Conservation (phyloP, 37 sponge, comb jelly and placozoan species). For the Spongia lamella region DNA sequence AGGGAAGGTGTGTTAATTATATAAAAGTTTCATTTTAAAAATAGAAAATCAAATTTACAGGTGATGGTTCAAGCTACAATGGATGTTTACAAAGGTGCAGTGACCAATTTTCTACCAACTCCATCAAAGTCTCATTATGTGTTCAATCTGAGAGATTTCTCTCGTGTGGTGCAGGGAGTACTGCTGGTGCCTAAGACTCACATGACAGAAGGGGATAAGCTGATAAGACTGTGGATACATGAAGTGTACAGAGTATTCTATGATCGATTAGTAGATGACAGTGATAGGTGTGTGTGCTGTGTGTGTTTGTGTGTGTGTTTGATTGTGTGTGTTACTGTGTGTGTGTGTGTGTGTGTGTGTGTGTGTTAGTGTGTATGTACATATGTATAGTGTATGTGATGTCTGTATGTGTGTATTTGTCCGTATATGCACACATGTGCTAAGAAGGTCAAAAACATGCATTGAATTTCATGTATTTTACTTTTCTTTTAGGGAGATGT, state of each 20-base stretch:
- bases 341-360: background rate
- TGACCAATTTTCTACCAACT: constrained; percentile 90
- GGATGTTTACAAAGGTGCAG: constrained; percentile 84
- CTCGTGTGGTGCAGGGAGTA: constrained; percentile 87
- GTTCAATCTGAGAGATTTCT: constrained; percentile 96
- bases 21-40: background rate
- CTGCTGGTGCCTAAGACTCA: constrained; percentile 85
- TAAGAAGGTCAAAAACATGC: too few relatives aligned
- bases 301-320: background rate
- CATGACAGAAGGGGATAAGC: constrained; percentile 86
- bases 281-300: constrained; percentile 63
- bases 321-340: background rate
- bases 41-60: constrained; percentile 20
- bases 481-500: constrained; percentile 37
- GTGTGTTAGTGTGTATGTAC: constrained; percentile 8
- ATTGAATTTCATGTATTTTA: background rate
- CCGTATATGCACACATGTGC: background rate
- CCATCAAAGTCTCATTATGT: constrained; percentile 98
- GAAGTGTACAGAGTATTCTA: constrained; percentile 97
- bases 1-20: constrained; percentile 70
- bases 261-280: constrained; percentile 88
- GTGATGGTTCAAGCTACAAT: constrained; percentile 91
- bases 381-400: background rate
- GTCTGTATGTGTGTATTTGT: too few relatives aligned
- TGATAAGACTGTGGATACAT: constrained; percentile 91